Conservation (phyloP, 2,113 vertebrate genomes). For the Scomber colias region DNA sequence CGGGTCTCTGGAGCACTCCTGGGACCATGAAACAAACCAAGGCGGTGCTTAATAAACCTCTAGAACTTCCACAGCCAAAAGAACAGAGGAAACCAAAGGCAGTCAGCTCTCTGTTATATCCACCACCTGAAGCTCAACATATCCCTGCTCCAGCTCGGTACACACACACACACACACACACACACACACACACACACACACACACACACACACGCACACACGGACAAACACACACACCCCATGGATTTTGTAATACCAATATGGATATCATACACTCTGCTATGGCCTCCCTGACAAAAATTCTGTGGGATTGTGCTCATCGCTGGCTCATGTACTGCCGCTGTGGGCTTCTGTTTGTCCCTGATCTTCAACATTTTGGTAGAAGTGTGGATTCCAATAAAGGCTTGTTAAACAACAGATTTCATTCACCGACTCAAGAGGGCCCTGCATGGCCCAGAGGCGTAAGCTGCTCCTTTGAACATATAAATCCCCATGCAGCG, state of each 20-base stretch:
- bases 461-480: constrained; percentile 80
- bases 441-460: constrained; percentile 74
- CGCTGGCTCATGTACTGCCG: constrained; percentile 61
- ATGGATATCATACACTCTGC: constrained; percentile 44
- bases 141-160: constrained; percentile 38
- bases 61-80: constrained; percentile 39
- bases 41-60: constrained; percentile 28
- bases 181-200: constrained; percentile 39
- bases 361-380: constrained; percentile 77
- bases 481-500: constrained; percentile 75
- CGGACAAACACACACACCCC: constrained; percentile 26
- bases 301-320: constrained; percentile 43
- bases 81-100: constrained; percentile 30
- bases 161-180: constrained; percentile 46
- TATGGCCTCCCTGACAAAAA: constrained; percentile 48
- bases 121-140: constrained; percentile 63
- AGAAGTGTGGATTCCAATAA: constrained; percentile 80
- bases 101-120: constrained; percentile 54
- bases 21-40: constrained; percentile 43
- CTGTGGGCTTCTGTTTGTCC: constrained; percentile 75
- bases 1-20: constrained; percentile 26
- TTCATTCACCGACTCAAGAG: constrained; percentile 75
- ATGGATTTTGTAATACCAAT: constrained; percentile 58
- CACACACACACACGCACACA: constrained; percentile 48
- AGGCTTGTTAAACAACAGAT: constrained; percentile 80